A percentile compares a stretch with the other conserved stretches of the same genome.
Evolutionary conservation across 2,888 invertebrate species (phyloP).

Genomic region (Magallana nippona): DNA sequence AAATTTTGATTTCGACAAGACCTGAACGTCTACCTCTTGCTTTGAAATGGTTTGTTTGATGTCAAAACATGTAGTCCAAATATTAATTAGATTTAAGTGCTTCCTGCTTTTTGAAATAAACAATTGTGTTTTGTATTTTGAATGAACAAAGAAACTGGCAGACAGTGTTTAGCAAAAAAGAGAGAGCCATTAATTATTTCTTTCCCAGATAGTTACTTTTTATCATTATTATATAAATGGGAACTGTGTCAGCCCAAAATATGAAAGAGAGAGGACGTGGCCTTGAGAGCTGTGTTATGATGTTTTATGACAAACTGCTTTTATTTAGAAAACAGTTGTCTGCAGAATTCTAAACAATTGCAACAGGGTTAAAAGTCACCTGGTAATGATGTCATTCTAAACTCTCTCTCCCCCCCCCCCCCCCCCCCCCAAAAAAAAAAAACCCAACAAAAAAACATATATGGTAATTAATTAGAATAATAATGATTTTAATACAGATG

Average conservation of each 20-base stretch:
- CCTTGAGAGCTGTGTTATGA: constrained; percentile 23
- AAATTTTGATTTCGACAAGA: too few species aligned
- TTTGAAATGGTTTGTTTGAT: constrained; percentile 15
- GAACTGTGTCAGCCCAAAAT: neutral
- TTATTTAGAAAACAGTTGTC: constrained; percentile 12
- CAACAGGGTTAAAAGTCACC: neutral
- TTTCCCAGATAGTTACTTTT: neutral
- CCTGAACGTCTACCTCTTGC: neutral
- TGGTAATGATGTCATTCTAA: neutral
- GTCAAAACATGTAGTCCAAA: neutral
- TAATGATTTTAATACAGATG: too few species aligned
- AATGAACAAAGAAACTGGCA: constrained; percentile 25
- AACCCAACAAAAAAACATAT: too few species aligned
- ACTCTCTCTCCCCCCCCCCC: too few species aligned
- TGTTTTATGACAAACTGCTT: neutral
- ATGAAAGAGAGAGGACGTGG: neutral
- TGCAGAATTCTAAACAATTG: constrained; percentile 1
- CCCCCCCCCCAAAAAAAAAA: too few species aligned
- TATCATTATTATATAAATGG: neutral
- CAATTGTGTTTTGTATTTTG: constrained; percentile 14
- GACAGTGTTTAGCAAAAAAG: neutral
- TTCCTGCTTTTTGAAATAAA: constrained; percentile 32
- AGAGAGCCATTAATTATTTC: neutral
- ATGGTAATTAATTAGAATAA: too few species aligned
- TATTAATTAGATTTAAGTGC: constrained; percentile 32